Base-by-base conservation (phyloP, 1,140 invertebrate species). In the Macrocentrus cingulum region DNA sequence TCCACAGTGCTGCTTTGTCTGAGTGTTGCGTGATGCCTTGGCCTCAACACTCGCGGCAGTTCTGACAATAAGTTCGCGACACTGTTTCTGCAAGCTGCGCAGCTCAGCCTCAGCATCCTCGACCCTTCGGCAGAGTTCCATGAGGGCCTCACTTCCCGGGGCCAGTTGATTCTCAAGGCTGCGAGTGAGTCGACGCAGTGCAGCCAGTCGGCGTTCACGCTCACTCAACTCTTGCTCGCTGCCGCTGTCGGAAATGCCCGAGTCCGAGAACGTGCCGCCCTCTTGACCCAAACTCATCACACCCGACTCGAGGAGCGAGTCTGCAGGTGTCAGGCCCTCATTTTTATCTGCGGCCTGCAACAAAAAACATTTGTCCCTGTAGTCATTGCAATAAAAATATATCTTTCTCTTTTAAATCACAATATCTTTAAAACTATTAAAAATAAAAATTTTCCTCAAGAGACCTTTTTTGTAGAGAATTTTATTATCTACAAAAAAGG, bases 31-130 rank as follows among this genome's bases (percentile, higher is more conserved):
- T 18, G 63, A 66, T 5, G 42, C 54, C 3, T 74, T 67, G 2
- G 71, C 71, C 20, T 82, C 80, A 6, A 79, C 75, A 32, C 81
- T 83, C 13, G 81, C 82, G 1, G 84, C 84, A 13, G 87, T 87
- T 60, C 84, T 80, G n/a, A 87, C 83, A 65, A 90, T 86, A 9
- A 90, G 76, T 23, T 87, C 86, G 1, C 89, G 81, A 65, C 91
- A 94, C n/a, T 88, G 87, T 56, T 87, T 85, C 73, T 92, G 90
- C 15, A 93, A 75, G 16, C 83, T 83, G 60, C 87, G 84, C 19
- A 95, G 81, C 75, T 94, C 90, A 46, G 84, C 85, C 71, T 92
- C 90, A n/a, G 89, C 88, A 60, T 87, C 84, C 60, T 87, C 87
- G 77, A 91, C 87, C 59, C 87, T 86, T 81, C 87, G 83, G 58